Evolutionary conservation across 1,140 invertebrate species (phyloP).

Genomic region (Arctopsyche grandis): DNA sequence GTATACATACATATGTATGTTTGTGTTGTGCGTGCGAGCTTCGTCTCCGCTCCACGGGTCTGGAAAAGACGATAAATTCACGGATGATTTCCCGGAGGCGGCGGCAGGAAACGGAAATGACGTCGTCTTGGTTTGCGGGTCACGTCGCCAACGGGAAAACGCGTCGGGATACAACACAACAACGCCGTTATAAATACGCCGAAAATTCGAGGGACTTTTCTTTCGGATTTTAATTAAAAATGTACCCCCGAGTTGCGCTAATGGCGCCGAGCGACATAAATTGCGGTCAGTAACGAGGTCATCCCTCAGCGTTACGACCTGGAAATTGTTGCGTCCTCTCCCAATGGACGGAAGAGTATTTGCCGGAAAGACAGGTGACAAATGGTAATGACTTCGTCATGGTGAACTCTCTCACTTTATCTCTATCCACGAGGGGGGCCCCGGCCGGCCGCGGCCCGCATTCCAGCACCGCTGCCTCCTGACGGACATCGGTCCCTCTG

Average conservation of each 20-base stretch:
- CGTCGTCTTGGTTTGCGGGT: constrained; percentile 49
- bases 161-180: constrained; percentile 34
- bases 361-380: constrained; percentile 47
- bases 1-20: too few relatives aligned
- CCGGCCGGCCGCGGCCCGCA: constrained; percentile 7
- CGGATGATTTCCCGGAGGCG: constrained; percentile 33
- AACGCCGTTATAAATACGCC: constrained; percentile 13
- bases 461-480: constrained; percentile 15
- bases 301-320: constrained; percentile 4
- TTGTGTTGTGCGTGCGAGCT: not conserved
- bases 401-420: constrained; percentile 47
- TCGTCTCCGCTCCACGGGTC: constrained; percentile 26
- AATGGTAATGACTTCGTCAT: constrained; percentile 54
- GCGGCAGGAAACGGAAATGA: constrained; percentile 47
- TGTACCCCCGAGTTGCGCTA: not conserved
- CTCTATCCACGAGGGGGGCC: constrained; percentile 40
- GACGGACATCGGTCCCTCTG: constrained; percentile 42
- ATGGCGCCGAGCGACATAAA: not conserved
- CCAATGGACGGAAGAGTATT: constrained; percentile 19
- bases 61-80: constrained; percentile 40
- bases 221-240: not conserved
- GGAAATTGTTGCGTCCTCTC: constrained; percentile 16
- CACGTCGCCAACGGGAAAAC: constrained; percentile 44
- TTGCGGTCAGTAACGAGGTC: constrained; percentile 29
- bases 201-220: constrained; percentile 5